These are phyloP conservation scores for Belgica antarctica DNA, from an alignment of 2,888 invertebrate species.

Conservation along the genomic window DNA sequence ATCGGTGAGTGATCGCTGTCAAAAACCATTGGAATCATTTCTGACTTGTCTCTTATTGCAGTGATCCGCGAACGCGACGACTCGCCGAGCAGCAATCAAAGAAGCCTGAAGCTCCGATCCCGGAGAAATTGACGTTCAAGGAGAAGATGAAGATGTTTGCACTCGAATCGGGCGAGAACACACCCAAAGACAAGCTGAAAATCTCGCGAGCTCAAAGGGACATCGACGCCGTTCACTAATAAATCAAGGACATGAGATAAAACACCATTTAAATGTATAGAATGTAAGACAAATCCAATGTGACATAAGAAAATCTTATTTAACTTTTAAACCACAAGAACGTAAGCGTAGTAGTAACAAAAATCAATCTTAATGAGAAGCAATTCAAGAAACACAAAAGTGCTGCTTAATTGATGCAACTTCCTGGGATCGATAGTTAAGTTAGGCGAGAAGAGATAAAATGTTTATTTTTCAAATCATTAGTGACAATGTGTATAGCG, in stretches of 20 bases:
- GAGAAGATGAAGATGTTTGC: slow-evolving; percentile 99
- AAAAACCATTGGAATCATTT: not conserved
- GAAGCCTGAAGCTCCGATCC: slow-evolving; percentile 58
- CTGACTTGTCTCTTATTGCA: slow-evolving; percentile 49
- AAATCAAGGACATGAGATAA: too few species aligned
- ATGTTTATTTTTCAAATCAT: not conserved
- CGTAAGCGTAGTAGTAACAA: too few species aligned
- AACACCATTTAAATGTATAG: slow-evolving; percentile 13
- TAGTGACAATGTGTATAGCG: not conserved
- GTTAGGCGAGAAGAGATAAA: not conserved
- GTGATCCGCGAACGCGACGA: slow-evolving; percentile 87
- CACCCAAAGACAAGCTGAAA: slow-evolving; percentile 93
- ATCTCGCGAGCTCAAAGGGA: slow-evolving; percentile 93
- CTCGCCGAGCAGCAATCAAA: slow-evolving; percentile 68
- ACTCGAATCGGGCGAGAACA: slow-evolving; percentile 90
- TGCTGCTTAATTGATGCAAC: slow-evolving; percentile 36
- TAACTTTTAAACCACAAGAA: slow-evolving; percentile 7
- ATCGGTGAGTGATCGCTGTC: slow-evolving; percentile 64
- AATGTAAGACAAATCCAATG: slow-evolving; percentile 24
- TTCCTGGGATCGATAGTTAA: not conserved
- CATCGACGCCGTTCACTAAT: slow-evolving; percentile 73
- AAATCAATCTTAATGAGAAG: slow-evolving; percentile 19
- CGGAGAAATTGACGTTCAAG: slow-evolving; percentile 92
- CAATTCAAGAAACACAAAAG: slow-evolving; percentile 40
- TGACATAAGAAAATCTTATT: slow-evolving; percentile 21